These are phyloP conservation scores for Serilophus lunatus DNA, from an alignment of 2,113 vertebrate genomes.

Conservation along the genomic window DNA sequence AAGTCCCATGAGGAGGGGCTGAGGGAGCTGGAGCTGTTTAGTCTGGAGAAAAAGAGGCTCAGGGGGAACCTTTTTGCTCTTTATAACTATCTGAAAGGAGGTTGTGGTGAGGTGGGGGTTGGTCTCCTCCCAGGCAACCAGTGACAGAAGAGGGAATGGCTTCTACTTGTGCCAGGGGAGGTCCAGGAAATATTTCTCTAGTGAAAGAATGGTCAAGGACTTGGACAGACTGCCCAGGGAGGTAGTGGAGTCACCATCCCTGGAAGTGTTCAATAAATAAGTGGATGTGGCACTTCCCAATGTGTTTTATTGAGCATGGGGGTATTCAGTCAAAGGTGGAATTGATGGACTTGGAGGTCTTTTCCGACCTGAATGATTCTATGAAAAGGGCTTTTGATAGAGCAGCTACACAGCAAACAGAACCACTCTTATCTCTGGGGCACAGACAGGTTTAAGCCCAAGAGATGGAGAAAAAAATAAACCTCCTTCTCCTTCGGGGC, in stretches of 20 bases:
- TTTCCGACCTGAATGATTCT: not conserved
- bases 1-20: not conserved
- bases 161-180: not conserved
- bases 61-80: not conserved
- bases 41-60: not conserved
- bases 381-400: not conserved
- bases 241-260: not conserved
- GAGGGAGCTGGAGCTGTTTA: not conserved
- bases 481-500: not conserved
- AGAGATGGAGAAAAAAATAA: not conserved
- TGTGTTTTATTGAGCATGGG: not conserved
- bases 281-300: not conserved
- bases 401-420: not conserved
- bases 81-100: not conserved
- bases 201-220: not conserved
- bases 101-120: not conserved
- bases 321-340: not conserved
- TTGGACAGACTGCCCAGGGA: not conserved
- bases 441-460: not conserved
- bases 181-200: not conserved
- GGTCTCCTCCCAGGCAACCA: not conserved
- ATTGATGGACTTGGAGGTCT: no score
- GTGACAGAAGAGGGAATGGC: accelerated
- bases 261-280: not conserved
- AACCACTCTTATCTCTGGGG: not conserved